These are phyloP conservation scores for Xestoiulus laeticollis DNA, from an alignment of 2,888 invertebrate genomes.

Conservation along the genomic window DNA sequence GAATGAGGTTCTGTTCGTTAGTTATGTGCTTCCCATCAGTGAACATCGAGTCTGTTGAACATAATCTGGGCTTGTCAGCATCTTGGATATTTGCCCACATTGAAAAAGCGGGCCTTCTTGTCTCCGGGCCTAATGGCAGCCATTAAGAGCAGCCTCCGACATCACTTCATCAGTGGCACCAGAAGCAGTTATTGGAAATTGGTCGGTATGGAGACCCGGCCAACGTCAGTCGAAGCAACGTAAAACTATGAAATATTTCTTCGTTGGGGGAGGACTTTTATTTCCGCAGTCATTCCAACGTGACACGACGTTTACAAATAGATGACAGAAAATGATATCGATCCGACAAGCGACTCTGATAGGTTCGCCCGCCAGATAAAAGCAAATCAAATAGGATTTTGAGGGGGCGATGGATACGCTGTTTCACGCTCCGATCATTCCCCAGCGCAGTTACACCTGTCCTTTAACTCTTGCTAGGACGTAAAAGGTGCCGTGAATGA, in stretches of 20 bases:
- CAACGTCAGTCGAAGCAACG: neutral
- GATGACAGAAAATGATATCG: slow-evolving; percentile 43
- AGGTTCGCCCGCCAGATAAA: neutral
- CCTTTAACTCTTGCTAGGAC: neutral
- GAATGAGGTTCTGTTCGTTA: neutral
- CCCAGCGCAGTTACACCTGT: neutral
- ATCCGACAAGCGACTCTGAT: slow-evolving; percentile 27
- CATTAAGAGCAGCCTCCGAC: slow-evolving; percentile 35
- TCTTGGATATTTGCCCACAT: slow-evolving; percentile 8
- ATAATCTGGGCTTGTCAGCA: slow-evolving; percentile 38
- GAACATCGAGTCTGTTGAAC: slow-evolving; percentile 25
- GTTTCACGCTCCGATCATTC: slow-evolving; percentile 11
- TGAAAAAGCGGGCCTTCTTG: neutral
- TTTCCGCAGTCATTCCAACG: slow-evolving; percentile 4
- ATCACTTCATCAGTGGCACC: slow-evolving; percentile 34
- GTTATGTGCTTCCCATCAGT: slow-evolving; percentile 17
- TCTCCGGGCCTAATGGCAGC: slow-evolving; percentile 6
- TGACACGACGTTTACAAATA: slow-evolving; percentile 41
- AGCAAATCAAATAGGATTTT: slow-evolving; percentile 2
- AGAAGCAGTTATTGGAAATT: slow-evolving; percentile 35
- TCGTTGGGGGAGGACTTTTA: slow-evolving; percentile 6
- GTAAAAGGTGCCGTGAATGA: slow-evolving; percentile 11
- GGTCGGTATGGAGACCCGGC: slow-evolving; percentile 14
- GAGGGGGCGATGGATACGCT: neutral
- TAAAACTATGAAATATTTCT: slow-evolving; percentile 43